A percentile compares a stretch with the other conserved stretches of the same genome.
These are phyloP conservation scores for Amphimallon solstitiale DNA, from an alignment of 2,888 invertebrate genomes.

Conservation along the genomic window DNA sequence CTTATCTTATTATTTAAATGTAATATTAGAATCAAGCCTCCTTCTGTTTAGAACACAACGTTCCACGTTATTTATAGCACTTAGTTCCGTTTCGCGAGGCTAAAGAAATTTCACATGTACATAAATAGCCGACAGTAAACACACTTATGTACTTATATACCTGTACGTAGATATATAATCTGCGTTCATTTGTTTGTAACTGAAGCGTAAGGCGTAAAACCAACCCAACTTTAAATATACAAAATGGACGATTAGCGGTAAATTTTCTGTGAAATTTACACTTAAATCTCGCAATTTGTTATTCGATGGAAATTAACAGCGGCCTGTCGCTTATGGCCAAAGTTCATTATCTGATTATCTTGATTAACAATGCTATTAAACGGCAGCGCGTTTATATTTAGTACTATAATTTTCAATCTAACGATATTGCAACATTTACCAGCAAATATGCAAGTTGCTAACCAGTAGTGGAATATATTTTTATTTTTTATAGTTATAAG, in stretches of 20 bases:
- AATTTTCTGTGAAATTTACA: conserved; percentile 30
- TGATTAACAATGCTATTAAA: conserved; percentile 6
- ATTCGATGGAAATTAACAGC: conserved; percentile 21
- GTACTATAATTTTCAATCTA: conserved; percentile 17
- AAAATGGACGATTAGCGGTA: conserved; percentile 28
- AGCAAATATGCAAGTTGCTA: conserved; percentile 12
- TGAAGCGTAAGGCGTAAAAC: conserved; percentile 15
- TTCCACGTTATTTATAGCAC: conserved; percentile 34
- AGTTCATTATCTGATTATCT: conserved; percentile 29
- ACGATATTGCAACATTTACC: conserved; percentile 27
- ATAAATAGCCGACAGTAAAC: conserved; percentile 35
- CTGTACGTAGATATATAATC: conserved; percentile 31
- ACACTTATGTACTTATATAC: conserved; percentile 28
- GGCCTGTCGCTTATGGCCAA: conserved; percentile 5
- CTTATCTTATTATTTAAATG: conserved; percentile 9
- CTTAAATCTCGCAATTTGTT: conserved; percentile 14
- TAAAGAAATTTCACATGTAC: conserved; percentile 22
- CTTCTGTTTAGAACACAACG: conserved; percentile 18
- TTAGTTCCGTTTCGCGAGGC: conserved; percentile 39
- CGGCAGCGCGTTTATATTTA: not conserved
- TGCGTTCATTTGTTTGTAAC: conserved; percentile 27
- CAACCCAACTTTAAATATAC: conserved; percentile 1
- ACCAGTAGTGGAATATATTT: conserved; percentile 18
- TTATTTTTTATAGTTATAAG: conserved; percentile 16
- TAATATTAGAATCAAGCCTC: conserved; percentile 23